These are phyloP conservation scores for Heliconius charithonia DNA, from an alignment of 2,888 invertebrate species.

Conservation along the genomic window DNA sequence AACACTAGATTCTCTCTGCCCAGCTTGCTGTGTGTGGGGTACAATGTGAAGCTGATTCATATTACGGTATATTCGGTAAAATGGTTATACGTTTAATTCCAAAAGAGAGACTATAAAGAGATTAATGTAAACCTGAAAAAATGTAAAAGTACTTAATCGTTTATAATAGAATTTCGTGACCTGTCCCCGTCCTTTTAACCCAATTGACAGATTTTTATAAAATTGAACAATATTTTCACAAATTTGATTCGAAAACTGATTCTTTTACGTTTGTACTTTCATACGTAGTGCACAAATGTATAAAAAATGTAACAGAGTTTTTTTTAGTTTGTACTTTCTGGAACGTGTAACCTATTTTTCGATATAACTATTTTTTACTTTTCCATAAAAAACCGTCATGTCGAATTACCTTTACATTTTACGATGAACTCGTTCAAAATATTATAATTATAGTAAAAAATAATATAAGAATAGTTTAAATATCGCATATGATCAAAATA, in stretches of 20 bases:
- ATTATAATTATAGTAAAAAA: too few relatives aligned
- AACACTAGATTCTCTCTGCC: too few relatives aligned
- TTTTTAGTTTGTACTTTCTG: not conserved
- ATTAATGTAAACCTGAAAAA: not conserved
- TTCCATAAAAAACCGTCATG: too few relatives aligned
- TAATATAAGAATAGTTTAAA: too few relatives aligned
- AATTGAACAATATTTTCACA: not conserved
- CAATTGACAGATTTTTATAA: not conserved
- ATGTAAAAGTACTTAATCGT: not conserved
- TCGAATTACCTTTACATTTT: too few relatives aligned
- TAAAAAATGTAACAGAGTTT: not conserved
- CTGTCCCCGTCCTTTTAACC: not conserved
- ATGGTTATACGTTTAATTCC: not conserved
- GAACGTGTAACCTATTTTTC: too few relatives aligned
- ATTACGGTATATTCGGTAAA: not conserved
- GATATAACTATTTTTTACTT: too few relatives aligned
- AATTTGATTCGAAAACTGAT: not conserved
- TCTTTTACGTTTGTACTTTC: not conserved
- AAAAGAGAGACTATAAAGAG: not conserved
- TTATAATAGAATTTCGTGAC: slow-evolving; percentile 6
- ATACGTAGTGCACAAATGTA: too few relatives aligned
- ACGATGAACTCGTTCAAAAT: too few relatives aligned
- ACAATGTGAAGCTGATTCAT: too few relatives aligned
- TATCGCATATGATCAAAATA: too few relatives aligned
- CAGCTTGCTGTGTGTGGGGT: too few relatives aligned